A percentile compares a stretch with the other conserved stretches of the same genome.
Conservation (phyloP, 1,140 invertebrate genomes). For the Drosophila rhopaloa region DNA sequence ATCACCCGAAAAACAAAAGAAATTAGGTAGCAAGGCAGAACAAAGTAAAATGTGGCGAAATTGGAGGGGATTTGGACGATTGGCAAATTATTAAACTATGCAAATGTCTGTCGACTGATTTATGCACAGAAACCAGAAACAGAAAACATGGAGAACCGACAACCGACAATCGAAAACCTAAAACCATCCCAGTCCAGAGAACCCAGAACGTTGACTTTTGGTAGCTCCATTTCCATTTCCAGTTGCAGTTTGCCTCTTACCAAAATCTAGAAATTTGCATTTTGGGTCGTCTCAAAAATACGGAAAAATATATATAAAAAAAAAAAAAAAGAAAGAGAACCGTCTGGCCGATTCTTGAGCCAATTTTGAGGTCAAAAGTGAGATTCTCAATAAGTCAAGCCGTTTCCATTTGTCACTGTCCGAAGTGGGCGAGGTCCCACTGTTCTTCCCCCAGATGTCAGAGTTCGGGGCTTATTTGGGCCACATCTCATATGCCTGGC, state of each 20-base stretch:
- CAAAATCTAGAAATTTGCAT: constrained; percentile 65
- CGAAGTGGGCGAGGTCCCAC: constrained; percentile 26
- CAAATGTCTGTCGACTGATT: constrained; percentile 63
- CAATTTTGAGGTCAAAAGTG: constrained; percentile 73
- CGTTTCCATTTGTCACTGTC: constrained; percentile 59
- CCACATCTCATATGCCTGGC: background rate
- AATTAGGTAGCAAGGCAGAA: constrained; percentile 37
- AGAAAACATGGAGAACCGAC: background rate
- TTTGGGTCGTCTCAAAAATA: constrained; percentile 54
- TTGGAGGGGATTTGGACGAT: constrained; percentile 11
- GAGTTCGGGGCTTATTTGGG: constrained; percentile 23
- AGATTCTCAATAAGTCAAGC: constrained; percentile 59
- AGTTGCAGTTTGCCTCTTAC: constrained; percentile 21
- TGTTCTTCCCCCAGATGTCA: constrained; percentile 26
- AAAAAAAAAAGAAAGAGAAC: constrained; percentile 22
- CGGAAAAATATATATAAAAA: constrained; percentile 19
- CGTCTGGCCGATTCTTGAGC: constrained; percentile 21
- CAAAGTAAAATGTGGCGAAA: constrained; percentile 22
- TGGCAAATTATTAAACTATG: constrained; percentile 77
- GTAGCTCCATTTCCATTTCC: constrained; percentile 13
- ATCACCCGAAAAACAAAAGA: constrained; percentile 59
- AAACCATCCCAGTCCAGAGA: constrained; percentile 3
- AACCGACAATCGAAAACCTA: background rate
- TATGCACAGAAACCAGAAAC: constrained; percentile 42
- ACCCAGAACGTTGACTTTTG: constrained; percentile 24